Evolutionary conservation across 2,888 invertebrate genomes (phyloP).

Genomic region (Pantelozetes paolii): DNA sequence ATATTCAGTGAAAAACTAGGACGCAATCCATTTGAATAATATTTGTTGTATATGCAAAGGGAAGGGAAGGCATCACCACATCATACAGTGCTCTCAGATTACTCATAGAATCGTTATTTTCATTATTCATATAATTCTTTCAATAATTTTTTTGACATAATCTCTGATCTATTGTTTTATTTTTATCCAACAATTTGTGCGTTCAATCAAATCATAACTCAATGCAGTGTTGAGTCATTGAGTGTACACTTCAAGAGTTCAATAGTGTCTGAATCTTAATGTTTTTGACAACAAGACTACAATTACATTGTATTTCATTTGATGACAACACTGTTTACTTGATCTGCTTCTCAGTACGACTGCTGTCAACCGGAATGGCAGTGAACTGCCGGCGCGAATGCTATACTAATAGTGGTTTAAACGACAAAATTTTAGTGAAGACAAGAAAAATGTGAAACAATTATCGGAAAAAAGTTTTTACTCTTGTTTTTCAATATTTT

Average conservation of each 20-base stretch:
- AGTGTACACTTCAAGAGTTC: background rate
- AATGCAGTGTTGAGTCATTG: background rate
- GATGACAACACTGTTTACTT: constrained; percentile 5
- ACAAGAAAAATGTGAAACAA: constrained; percentile 6
- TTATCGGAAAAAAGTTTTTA: background rate
- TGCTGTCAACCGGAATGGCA: background rate
- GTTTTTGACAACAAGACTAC: constrained; percentile 9
- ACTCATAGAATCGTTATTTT: no score
- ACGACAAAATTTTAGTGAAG: background rate
- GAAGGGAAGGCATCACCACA: no score
- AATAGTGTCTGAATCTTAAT: constrained; percentile 8
- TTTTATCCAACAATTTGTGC: constrained; percentile 21
- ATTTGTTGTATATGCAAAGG: no score
- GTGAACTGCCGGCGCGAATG: background rate
- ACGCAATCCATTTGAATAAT: background rate
- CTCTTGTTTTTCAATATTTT: constrained; percentile 31
- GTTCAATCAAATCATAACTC: background rate
- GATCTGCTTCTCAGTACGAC: background rate
- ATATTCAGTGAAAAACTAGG: background rate
- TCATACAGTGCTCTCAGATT: no score
- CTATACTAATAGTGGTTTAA: background rate
- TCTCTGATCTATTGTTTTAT: no score
- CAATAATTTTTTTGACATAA: no score
- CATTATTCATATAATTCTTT: no score
- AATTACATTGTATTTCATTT: background rate